A percentile compares a stretch with the other conserved stretches of the same genome.
phyloP scores from a whole-genome alignment of 2,888 invertebrate species.

The Anaspis maculata region DNA sequence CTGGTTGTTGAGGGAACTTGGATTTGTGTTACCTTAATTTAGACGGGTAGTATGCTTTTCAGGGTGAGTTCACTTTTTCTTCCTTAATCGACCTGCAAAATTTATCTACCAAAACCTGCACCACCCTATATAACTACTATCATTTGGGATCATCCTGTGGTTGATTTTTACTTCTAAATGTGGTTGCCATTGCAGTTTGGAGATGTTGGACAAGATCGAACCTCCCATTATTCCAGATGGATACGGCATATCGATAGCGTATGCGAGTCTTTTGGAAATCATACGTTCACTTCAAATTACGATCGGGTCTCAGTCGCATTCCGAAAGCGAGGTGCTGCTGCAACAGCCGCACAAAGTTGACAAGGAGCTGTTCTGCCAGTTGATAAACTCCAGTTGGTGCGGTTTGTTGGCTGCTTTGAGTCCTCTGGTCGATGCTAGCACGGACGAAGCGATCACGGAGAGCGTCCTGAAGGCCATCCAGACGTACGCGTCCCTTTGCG shows the following conservation, averaged over 20 bases:
- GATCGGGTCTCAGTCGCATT: slow-evolving; percentile 50
- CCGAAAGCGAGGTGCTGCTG: slow-evolving; percentile 19
- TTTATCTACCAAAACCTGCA: too few species aligned
- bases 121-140: too few species aligned
- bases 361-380: slow-evolving; percentile 55
- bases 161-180: too few species aligned
- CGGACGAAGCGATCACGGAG: slow-evolving; percentile 88
- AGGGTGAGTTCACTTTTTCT: too few species aligned
- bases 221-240: slow-evolving; percentile 93
- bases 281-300: slow-evolving; percentile 76
- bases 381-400: slow-evolving; percentile 93
- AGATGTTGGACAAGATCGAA: slow-evolving; percentile 92
- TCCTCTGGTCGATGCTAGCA: slow-evolving; percentile 88
- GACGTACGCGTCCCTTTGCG: slow-evolving; percentile 82
- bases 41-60: too few species aligned
- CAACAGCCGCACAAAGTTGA: slow-evolving; percentile 32
- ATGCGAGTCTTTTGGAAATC: slow-evolving; percentile 86
- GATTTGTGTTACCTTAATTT: too few species aligned
- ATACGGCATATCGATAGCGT: slow-evolving; percentile 93
- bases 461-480: slow-evolving; percentile 87
- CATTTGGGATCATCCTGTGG: too few species aligned
- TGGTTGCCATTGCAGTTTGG: slow-evolving; percentile 62
- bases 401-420: slow-evolving; percentile 86
- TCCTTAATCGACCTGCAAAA: too few species aligned
- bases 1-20: too few species aligned